Evolutionary conservation across 2,797 vertebrate species (phyloP).

Genomic region (Manis crassicaudata): DNA sequence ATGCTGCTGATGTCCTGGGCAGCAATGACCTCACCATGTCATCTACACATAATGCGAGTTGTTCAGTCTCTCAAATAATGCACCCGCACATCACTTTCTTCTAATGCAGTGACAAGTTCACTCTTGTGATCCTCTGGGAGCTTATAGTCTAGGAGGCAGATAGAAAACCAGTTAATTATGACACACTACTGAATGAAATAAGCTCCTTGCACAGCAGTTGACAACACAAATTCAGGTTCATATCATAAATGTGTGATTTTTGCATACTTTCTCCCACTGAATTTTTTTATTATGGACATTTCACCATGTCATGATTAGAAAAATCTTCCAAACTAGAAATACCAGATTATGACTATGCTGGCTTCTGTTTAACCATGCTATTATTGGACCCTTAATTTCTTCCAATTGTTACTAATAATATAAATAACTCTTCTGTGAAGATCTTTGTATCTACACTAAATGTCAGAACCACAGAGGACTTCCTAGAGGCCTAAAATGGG

Average conservation of each 20-base stretch:
- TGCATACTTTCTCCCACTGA: not conserved
- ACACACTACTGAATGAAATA: no score
- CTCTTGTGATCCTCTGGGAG: not conserved
- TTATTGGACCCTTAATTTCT: not conserved
- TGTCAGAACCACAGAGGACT: not conserved
- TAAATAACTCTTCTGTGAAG: not conserved
- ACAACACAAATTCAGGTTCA: not conserved
- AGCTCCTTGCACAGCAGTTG: not conserved
- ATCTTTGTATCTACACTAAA: not conserved
- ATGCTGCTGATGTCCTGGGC: not conserved
- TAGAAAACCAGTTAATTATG: not conserved
- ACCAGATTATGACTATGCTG: not conserved
- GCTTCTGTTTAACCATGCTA: not conserved
- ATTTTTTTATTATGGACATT: not conserved
- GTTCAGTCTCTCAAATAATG: not conserved
- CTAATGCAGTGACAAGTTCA: not conserved
- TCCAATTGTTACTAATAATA: not conserved
- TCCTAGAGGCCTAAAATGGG: not conserved
- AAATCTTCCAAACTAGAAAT: not conserved
- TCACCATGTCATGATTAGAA: not conserved
- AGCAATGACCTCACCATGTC: not conserved
- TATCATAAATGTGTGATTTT: not conserved
- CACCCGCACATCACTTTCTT: not conserved
- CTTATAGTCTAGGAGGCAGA: not conserved
- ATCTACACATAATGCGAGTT: rapidly evolving